phyloP scores from a whole-genome alignment of 2,113 vertebrate genomes.

The Macrotus californicus region DNA sequence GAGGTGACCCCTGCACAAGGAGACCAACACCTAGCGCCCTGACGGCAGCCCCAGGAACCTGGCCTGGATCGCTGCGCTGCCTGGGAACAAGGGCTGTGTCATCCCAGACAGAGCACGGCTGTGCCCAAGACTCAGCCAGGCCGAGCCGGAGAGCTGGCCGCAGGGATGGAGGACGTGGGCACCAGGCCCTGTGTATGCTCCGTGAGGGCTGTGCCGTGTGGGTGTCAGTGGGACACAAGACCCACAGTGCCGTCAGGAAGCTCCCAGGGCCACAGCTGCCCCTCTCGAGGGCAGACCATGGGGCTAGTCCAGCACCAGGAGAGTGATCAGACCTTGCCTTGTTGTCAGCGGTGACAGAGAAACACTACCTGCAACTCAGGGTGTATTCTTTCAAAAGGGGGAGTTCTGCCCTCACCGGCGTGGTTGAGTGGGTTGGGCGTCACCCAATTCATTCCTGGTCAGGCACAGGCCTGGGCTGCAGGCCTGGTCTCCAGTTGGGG shows the following conservation, averaged over 20 bases:
- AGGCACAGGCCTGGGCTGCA: too few relatives aligned
- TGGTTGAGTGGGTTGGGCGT: too few relatives aligned
- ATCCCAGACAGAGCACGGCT: fast-evolving
- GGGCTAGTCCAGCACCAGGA: neutral
- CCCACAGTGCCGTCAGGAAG: neutral
- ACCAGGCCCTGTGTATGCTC: neutral
- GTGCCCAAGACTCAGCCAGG: neutral
- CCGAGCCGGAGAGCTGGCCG: neutral
- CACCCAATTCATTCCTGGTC: too few relatives aligned
- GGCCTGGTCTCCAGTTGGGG: too few relatives aligned
- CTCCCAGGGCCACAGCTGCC: neutral
- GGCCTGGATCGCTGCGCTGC: neutral
- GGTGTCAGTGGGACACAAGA: neutral
- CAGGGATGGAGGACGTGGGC: fast-evolving
- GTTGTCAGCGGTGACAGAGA: neutral
- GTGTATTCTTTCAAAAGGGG: fast-evolving
- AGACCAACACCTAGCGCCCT: too few relatives aligned
- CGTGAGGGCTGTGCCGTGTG: too few relatives aligned
- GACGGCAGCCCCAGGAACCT: neutral
- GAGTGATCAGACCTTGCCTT: fast-evolving
- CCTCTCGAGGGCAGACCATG: neutral
- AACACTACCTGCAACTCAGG: fast-evolving
- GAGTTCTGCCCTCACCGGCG: too few relatives aligned
- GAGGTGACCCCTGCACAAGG: neutral
- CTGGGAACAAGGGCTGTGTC: neutral